Evolutionary conservation across 2,113 vertebrate genomes (phyloP), one percentile per base, ranked within the genome.

Genomic region (Cervus canadensis): DNA sequence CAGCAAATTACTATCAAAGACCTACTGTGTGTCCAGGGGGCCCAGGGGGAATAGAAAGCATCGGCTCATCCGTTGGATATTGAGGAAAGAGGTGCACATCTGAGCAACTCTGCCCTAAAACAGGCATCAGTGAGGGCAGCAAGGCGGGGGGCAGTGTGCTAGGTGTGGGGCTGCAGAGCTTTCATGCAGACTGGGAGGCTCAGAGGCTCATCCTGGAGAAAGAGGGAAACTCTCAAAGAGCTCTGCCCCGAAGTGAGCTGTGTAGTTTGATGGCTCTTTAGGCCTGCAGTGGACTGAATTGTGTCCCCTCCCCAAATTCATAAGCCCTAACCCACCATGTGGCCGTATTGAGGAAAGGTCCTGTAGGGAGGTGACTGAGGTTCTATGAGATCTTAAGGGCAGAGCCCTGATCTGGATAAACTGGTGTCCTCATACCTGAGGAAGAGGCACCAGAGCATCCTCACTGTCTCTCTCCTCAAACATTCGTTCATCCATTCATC

Each of bases 41-140:
- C 15, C 50, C 50, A 25, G 10, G 30, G 67, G 86, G 89, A 82
- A 33, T 2, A 79, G 43, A 85, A 93, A 23, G 60, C 48, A 82
- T 23, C 1, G 0, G 16, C 48, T 76, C 30, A 33, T 5, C 21
- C 7, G 0, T 50, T 30, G 19, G 3, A 25, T 67, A n/a, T 6
- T 19, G 21, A 48, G 26, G 30, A 87, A 40, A 50, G 36, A 90
- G 17, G 76, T 12, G 79, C 33, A 56, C 8, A 13, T 15, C 28
- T 56, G 2, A n/a, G 67, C 43, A 93, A 62, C 56, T 86, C 52
- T 9, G 2, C 36, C 30, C 43, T 52, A 11, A 67, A 85, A 59
- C 67, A 60, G 92, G 62, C 36, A 12, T 56, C 33, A 7, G 7
- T 4, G 30, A 59, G 28, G 50, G 25, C 9, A 59, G 28, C 43